phyloP scores from a whole-genome alignment of 2,113 vertebrate genomes.

The Phylloscopus trochiloides region DNA sequence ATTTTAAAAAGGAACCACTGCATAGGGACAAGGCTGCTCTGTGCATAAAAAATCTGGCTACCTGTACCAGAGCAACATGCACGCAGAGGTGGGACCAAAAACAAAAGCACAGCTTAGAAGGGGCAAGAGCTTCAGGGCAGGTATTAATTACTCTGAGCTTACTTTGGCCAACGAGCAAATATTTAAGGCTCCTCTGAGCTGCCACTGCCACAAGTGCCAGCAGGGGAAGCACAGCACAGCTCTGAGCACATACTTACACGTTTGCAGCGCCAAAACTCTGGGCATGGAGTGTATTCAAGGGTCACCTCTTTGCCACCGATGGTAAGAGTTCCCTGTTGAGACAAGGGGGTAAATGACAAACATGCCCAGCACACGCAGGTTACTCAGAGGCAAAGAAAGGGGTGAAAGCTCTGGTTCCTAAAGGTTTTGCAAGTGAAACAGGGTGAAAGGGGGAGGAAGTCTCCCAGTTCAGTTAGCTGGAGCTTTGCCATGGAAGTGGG shows the following conservation, averaged over 20 bases:
- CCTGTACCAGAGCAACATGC: not conserved
- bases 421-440: slow-evolving; percentile 20
- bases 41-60: not conserved
- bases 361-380: not conserved
- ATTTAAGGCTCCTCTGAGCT: not conserved
- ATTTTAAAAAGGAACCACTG: not conserved
- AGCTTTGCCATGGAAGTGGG: not conserved
- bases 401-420: slow-evolving; percentile 48
- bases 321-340: slow-evolving; percentile 88
- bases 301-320: slow-evolving; percentile 88
- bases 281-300: slow-evolving; percentile 85
- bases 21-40: not conserved
- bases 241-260: slow-evolving; percentile 69
- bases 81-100: not conserved
- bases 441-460: slow-evolving; percentile 21
- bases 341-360: slow-evolving; percentile 63
- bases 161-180: not conserved
- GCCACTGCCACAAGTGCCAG: not conserved
- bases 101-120: not conserved
- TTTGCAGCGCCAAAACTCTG: slow-evolving; percentile 79
- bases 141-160: not conserved
- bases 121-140: not conserved
- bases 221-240: slow-evolving; percentile 4
- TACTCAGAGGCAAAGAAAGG: slow-evolving; percentile 24
- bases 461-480: slow-evolving; percentile 12